Evolutionary conservation across 2,113 vertebrate genomes (phyloP), one percentile per base, ranked within the genome.

Genomic region (Malurus alboscapulatus): DNA sequence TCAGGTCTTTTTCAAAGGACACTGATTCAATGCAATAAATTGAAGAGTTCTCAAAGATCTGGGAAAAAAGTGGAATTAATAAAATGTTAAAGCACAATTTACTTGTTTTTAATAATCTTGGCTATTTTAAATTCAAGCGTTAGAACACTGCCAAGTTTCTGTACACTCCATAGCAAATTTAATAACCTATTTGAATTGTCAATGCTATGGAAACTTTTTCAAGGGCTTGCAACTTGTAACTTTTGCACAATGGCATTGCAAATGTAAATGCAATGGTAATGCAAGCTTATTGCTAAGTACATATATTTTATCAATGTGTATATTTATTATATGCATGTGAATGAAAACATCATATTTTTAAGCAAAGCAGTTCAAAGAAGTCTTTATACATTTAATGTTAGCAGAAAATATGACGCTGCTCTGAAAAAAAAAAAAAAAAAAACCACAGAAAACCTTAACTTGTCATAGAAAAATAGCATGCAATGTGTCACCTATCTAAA

Each of bases 1-100:
- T 96, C 72, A 90, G 79, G 72, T 82, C 47, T 90, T 67, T 96
- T 94, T 93, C 85, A 96, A 93, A 96, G 75, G 92, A 96, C 82
- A 90, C 34, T 71, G 92, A 92, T 88, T 96, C 83, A 94, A 59
- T 88, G 75, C 30, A 95, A 90, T 88, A 96, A 93, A 92, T 51
- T 93, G 85, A 96, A 92, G 93, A 86, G 93, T 92, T 96, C 75
- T 96, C 92, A 86, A 93, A 92, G 59, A 85, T 59, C 38, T 82
- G 30, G 34, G 34, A 73, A 85, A 69, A 90, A 83, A 83, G 34
- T 63, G 14, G 62, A 88, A 90, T 63, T 51, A 95, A 92, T 86
- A 92, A 86, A 86, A 92, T 36, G 15, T 88, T 92, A 92, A 83
- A 71, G 22, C 17, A 42, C 0, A 0, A 80, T 86, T 90, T 90